phyloP scores from a whole-genome alignment of 2,113 vertebrate species.

The Myrmophylax atrothorax region DNA sequence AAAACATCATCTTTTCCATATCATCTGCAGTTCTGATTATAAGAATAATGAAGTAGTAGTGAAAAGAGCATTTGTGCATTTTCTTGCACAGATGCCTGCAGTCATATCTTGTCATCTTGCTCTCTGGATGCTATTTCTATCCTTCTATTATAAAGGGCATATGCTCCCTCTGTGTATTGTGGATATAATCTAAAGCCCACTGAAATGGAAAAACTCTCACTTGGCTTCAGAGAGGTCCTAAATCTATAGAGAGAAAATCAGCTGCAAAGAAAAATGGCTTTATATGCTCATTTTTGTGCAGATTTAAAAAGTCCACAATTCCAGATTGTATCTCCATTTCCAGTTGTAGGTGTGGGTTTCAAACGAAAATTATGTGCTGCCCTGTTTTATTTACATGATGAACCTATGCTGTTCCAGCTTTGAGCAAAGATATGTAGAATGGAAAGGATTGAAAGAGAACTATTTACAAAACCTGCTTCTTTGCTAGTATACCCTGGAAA shows the following conservation, averaged over 20 bases:
- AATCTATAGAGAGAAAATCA: neutral
- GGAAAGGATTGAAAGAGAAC: neutral
- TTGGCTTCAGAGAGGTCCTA: neutral
- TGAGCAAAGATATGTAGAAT: neutral
- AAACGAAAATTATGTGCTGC: neutral
- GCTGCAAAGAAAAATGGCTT: neutral
- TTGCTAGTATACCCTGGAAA: neutral
- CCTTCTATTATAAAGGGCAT: neutral
- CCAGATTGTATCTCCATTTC: neutral
- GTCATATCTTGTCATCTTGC: neutral
- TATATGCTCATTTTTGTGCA: neutral
- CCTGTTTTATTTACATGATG: neutral
- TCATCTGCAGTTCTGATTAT: neutral
- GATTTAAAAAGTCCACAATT: neutral
- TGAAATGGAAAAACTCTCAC: slow-evolving; percentile 23
- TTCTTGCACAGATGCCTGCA: neutral
- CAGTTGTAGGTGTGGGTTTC: neutral
- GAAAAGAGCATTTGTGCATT: neutral
- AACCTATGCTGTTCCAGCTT: neutral
- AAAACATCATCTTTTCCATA: neutral
- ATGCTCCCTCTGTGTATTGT: neutral
- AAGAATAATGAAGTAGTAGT: neutral
- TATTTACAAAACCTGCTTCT: neutral
- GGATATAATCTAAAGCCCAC: neutral
- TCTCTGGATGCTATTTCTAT: neutral